Base-by-base conservation (phyloP, 2,888 invertebrate genomes). In the Lasioglossum villosulum region DNA sequence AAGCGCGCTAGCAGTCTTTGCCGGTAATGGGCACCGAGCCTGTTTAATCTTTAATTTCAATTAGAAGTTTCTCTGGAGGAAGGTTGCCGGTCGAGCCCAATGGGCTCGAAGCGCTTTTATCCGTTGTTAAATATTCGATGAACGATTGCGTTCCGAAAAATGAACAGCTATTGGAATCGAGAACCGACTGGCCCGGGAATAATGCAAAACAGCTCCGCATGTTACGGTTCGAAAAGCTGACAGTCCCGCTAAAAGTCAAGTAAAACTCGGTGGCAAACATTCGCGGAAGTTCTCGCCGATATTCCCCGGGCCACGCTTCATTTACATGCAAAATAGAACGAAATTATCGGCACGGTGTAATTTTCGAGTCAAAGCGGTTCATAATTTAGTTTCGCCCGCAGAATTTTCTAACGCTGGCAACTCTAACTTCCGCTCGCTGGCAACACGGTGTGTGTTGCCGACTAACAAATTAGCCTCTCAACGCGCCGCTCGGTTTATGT, bases 371-470 rank as follows among this genome's bases (percentile, higher is more conserved):
- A 42, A 63, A 52, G 56, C 39, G n/a, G 84, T 39, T 83, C 70
- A 77, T 73, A 72, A 77, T 75, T 45, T 75, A 70, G 68, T 70
- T 70, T 70, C 30, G 39, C 16, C 34, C 34, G 52, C 23, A 48
- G 66, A 42, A 56, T 82, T 82, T 45, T 42, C n/a, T 66, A 27
- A n/a, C 12, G n/a, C 37, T n/a, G 16, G 37, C 68, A 30, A 12
- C 42, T 52, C 30, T 30, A 63, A 63, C 63, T 63, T 63, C 30
- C 63, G 14, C 19, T 30, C 5, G 30, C 63, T 8, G 63, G 56
- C 30, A 30, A 63, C 63, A 19, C 63, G 16, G 30, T 19, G 30
- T 30, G 63, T 30, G 63, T 19, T 30, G 63, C 63, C 63, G 63
- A 30, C 63, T 19, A 63, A 63, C 27, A 30, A 63, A 63, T 63